phyloP scores from a whole-genome alignment of 2,113 vertebrate species.

The Bos taurus region ARS-UCD2.0 NC_037335.1:34875501-34876000 shows the following conservation, averaged over 20 bases:
- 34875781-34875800: background rate
- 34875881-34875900: background rate
- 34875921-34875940: background rate
- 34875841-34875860: background rate
- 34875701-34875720: background rate
- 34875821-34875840: rapidly evolving
- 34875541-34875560: background rate
- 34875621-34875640: background rate
- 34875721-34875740: background rate
- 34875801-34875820: background rate
- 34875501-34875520: background rate
- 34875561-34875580: background rate
- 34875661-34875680: background rate
- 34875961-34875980: background rate
- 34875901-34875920: background rate
- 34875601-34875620: background rate
- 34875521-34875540: background rate
- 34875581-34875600: background rate
- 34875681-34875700: background rate
- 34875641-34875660: background rate
- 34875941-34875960: background rate
- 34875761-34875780: background rate
- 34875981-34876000: background rate
- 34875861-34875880: background rate
- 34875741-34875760: background rate